Conservation (phyloP, 1,140 invertebrate species). For the Sitobion miscanthi region DNA sequence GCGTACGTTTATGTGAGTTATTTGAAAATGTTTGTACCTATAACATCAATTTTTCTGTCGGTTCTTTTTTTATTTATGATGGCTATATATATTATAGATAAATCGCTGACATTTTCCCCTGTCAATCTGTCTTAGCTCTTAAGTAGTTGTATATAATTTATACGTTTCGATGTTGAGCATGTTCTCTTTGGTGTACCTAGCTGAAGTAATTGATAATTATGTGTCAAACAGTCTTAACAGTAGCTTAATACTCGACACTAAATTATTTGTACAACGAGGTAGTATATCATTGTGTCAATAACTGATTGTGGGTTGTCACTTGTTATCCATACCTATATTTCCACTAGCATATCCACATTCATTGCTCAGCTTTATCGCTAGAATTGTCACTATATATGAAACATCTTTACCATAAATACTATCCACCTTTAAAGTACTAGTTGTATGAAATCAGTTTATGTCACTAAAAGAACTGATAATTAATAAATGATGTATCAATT, state of each 20-base stretch:
- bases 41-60: not conserved
- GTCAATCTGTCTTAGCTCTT: not conserved
- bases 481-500: not conserved
- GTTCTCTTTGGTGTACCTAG: not conserved
- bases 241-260: not conserved
- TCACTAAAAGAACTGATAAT: not conserved
- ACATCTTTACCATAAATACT: not conserved
- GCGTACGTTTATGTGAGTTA: not conserved
- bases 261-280: slow-evolving; percentile 4
- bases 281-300: not conserved
- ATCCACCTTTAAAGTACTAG: not conserved
- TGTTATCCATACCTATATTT: not conserved
- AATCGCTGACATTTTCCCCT: not conserved
- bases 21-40: not conserved
- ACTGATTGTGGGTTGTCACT: not conserved
- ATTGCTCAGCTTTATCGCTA: not conserved
- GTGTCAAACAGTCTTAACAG: not conserved
- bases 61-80: not conserved
- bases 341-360: not conserved
- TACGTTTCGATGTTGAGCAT: not conserved
- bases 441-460: not conserved
- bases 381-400: not conserved
- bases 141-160: not conserved
- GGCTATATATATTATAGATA: not conserved
- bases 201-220: not conserved